Evolutionary conservation across 2,888 invertebrate genomes (phyloP).

Genomic region (Galerucella pusilla): DNA sequence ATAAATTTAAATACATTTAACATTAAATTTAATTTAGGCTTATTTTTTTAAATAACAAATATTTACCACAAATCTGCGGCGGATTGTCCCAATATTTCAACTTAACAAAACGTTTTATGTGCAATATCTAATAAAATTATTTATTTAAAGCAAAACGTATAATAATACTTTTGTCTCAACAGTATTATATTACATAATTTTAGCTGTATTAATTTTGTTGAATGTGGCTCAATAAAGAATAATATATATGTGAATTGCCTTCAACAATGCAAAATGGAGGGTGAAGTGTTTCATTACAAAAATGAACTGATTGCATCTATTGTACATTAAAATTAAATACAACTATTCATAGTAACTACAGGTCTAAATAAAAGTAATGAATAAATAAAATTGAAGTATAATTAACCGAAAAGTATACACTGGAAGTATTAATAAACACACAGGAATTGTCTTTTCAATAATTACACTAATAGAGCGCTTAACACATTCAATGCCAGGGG

Average conservation of each 20-base stretch:
- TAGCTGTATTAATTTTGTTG: slow-evolving; percentile 47
- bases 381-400: not conserved
- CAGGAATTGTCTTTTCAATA: no score
- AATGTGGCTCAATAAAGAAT: slow-evolving; percentile 54
- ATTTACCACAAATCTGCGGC: slow-evolving; percentile 9
- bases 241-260: slow-evolving; percentile 57
- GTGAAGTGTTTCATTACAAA: slow-evolving; percentile 23
- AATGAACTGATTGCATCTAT: not conserved
- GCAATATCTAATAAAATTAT: slow-evolving; percentile 24
- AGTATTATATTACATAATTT: slow-evolving; percentile 36
- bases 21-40: not conserved
- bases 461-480: no score
- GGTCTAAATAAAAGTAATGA: slow-evolving; percentile 10
- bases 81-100: slow-evolving; percentile 22
- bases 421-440: not conserved
- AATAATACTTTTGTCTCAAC: slow-evolving; percentile 33
- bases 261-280: slow-evolving; percentile 61
- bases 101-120: slow-evolving; percentile 23
- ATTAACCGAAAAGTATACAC: not conserved
- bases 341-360: not conserved
- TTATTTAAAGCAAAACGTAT: slow-evolving; percentile 11
- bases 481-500: no score
- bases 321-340: not conserved
- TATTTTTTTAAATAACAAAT: slow-evolving; percentile 11
- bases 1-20: not conserved